These are phyloP conservation scores for Apotomis capreana DNA, from an alignment of 2,888 invertebrate species.

Conservation along the genomic window DNA sequence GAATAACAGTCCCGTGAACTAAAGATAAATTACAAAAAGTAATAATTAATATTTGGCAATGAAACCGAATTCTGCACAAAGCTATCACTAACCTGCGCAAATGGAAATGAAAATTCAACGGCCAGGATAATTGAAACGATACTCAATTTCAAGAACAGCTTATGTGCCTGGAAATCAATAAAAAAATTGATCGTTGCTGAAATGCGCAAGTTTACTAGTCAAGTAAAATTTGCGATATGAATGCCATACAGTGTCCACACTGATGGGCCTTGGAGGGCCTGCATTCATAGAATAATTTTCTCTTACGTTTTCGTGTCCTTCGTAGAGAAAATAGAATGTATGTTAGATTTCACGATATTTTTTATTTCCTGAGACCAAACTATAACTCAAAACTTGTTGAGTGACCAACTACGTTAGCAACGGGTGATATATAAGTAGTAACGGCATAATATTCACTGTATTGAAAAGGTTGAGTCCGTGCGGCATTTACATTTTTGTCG, in stretches of 20 bases:
- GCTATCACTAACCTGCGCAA: constrained; percentile 4
- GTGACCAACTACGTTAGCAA: too few relatives aligned
- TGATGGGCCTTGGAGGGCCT: too few relatives aligned
- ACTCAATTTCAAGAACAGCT: not conserved
- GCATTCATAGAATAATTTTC: too few relatives aligned
- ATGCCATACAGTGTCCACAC: too few relatives aligned
- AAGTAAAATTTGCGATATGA: not conserved
- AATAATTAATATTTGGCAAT: not conserved
- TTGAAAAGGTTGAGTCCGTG: not conserved
- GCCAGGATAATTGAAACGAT: constrained; percentile 16
- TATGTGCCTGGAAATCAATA: not conserved
- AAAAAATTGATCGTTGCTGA: not conserved
- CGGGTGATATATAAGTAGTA: too few relatives aligned
- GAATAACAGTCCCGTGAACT: too few relatives aligned
- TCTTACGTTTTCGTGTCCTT: too few relatives aligned
- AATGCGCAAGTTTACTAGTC: not conserved
- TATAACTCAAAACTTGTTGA: too few relatives aligned
- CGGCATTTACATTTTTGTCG: not conserved
- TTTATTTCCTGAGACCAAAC: too few relatives aligned
- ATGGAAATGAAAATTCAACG: constrained; percentile 17
- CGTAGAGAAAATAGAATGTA: too few relatives aligned
- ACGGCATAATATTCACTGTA: not conserved
- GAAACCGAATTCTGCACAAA: not conserved
- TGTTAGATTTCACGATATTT: too few relatives aligned
- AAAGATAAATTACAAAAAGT: not conserved